These are phyloP conservation scores for Bilobella aurantiaca DNA, from an alignment of 1,140 invertebrate species.

Conservation along the genomic window DNA sequence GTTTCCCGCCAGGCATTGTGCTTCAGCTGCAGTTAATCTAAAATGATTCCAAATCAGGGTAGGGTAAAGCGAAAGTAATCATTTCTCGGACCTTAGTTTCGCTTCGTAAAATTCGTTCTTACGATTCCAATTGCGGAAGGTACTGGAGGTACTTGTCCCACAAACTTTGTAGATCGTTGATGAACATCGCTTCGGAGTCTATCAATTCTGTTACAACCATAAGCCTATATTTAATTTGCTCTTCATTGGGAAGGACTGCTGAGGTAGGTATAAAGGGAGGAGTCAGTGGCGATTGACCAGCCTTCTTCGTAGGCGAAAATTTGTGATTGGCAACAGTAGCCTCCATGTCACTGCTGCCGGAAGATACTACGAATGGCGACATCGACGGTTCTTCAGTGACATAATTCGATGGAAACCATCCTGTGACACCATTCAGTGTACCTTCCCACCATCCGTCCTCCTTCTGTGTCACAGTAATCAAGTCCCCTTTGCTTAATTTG, in stretches of 20 bases:
- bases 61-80: not conserved
- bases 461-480: constrained; percentile 85
- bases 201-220: constrained; percentile 85
- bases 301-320: not conserved
- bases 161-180: constrained; percentile 73
- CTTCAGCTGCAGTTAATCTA: constrained; percentile 75
- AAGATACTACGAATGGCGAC: not conserved
- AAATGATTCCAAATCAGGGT: constrained; percentile 1
- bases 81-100: not conserved
- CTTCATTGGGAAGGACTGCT: constrained; percentile 45
- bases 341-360: not conserved
- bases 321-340: constrained; percentile 5
- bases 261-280: no score
- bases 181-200: constrained; percentile 80
- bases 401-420: constrained; percentile 98
- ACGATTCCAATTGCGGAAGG: constrained; percentile 73
- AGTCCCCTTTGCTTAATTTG: constrained; percentile 89
- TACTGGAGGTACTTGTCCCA: constrained; percentile 73
- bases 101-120: constrained; percentile 42
- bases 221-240: constrained; percentile 58
- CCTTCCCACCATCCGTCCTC: constrained; percentile 95
- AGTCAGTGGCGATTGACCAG: not conserved
- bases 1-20: constrained; percentile 73
- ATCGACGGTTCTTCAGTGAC: constrained; percentile 56
- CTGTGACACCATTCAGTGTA: constrained; percentile 82